phyloP scores from a whole-genome alignment of 2,888 invertebrate species.

The Mechanitis mazaeus region DNA sequence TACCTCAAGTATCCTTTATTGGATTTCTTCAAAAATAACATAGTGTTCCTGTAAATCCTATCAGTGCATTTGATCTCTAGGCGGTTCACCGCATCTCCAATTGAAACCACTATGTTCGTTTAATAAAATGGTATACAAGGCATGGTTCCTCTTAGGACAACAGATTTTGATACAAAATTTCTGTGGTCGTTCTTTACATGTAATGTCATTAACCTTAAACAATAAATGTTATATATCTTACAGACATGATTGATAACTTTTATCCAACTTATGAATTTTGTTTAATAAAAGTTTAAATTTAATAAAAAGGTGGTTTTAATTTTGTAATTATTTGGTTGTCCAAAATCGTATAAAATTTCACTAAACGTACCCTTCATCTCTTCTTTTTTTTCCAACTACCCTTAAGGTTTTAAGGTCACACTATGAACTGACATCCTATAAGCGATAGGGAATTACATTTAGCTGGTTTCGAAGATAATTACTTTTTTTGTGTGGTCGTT shows the following conservation, averaged over 20 bases:
- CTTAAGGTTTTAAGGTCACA: constrained; percentile 51
- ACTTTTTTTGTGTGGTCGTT: constrained; percentile 12
- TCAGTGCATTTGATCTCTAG: background rate
- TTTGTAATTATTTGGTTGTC: too few species aligned
- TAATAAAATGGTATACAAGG: background rate
- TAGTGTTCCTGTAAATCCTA: background rate
- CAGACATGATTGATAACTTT: too few species aligned
- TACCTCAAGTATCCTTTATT: too few species aligned
- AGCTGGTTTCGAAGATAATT: constrained; percentile 21
- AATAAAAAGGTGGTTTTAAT: too few species aligned
- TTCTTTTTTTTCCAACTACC: constrained; percentile 18
- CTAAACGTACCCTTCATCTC: too few species aligned
- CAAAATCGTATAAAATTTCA: too few species aligned
- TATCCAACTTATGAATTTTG: too few species aligned
- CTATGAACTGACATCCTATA: constrained; percentile 38
- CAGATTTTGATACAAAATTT: background rate
- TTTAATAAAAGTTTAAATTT: too few species aligned
- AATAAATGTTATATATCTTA: too few species aligned
- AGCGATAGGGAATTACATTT: constrained; percentile 17
- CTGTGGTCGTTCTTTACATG: too few species aligned
- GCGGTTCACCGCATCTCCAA: constrained; percentile 3
- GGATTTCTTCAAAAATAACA: background rate
- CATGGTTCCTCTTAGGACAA: constrained; percentile 1
- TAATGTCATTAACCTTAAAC: too few species aligned
- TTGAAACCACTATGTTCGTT: constrained; percentile 1